Evolutionary conservation across 2,797 vertebrate genomes (phyloP).

Genomic region (Acestrorhynchus altus): DNA sequence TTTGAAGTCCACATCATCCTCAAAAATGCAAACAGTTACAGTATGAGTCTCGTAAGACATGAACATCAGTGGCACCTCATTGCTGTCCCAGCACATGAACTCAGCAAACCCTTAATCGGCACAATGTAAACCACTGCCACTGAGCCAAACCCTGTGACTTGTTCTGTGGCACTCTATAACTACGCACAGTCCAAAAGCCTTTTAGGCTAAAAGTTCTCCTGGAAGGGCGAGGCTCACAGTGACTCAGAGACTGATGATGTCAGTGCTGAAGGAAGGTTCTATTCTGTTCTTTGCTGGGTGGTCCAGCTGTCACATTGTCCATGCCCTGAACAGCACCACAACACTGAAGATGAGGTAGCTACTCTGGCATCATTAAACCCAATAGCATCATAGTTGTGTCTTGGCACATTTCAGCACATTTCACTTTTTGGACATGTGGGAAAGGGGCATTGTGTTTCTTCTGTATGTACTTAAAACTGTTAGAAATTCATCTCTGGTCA

Average conservation of each 20-base stretch:
- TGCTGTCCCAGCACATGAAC: slow-evolving; percentile 44
- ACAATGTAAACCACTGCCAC: slow-evolving; percentile 19
- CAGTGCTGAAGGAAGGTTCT: slow-evolving; percentile 54
- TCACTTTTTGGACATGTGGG: no score
- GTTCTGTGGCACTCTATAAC: slow-evolving; percentile 9
- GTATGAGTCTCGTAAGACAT: slow-evolving; percentile 17
- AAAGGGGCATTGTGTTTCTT: background rate
- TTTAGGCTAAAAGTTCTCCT: background rate
- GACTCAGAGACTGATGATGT: slow-evolving; percentile 53
- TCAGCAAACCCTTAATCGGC: slow-evolving; percentile 28
- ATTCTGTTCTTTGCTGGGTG: slow-evolving; percentile 45
- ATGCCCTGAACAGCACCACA: slow-evolving; percentile 57
- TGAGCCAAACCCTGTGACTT: slow-evolving; percentile 34
- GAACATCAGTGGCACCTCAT: slow-evolving; percentile 40
- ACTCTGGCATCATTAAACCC: slow-evolving; percentile 50
- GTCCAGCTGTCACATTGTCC: slow-evolving; percentile 65
- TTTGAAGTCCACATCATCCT: slow-evolving; percentile 31
- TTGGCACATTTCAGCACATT: background rate
- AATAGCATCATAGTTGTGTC: slow-evolving; percentile 18
- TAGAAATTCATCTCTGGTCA: background rate
- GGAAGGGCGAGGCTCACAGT: slow-evolving; percentile 9
- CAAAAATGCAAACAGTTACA: slow-evolving; percentile 44
- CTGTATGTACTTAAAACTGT: background rate
- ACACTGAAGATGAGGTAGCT: slow-evolving; percentile 58
- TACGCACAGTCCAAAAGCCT: background rate